A percentile compares a stretch with the other conserved stretches of the same genome.
phyloP scores from a whole-genome alignment of 1,140 invertebrate species.

The Trypoxylus dichotomus region DNA sequence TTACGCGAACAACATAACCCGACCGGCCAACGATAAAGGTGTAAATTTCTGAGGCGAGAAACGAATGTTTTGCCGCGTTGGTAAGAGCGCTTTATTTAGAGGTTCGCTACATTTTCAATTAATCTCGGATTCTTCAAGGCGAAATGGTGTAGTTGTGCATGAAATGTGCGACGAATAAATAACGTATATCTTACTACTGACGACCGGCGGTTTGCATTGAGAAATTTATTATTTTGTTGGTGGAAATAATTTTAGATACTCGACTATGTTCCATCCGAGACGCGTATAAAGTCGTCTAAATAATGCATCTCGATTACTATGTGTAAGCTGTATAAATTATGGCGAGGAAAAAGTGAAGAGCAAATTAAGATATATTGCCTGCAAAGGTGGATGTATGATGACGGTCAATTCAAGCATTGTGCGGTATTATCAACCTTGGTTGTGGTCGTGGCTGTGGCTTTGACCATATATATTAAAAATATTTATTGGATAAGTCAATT shows the following conservation, averaged over 20 bases:
- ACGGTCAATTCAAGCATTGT: too few relatives aligned
- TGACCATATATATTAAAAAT: too few relatives aligned
- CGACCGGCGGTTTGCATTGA: not conserved
- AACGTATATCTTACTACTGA: constrained; percentile 4
- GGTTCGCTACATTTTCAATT: constrained; percentile 3
- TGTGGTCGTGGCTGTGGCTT: too few relatives aligned
- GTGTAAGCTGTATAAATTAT: constrained; percentile 11
- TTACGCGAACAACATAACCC: not conserved
- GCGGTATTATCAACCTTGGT: too few relatives aligned
- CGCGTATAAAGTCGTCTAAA: not conserved
- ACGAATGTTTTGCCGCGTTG: not conserved
- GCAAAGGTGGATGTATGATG: not conserved
- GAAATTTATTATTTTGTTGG: constrained; percentile 23
- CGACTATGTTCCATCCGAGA: not conserved
- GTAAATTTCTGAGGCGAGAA: not conserved
- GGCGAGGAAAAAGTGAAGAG: not conserved
- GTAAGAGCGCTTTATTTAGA: constrained; percentile 6
- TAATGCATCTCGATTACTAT: constrained; percentile 2
- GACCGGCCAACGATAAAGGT: not conserved
- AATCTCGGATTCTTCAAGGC: constrained; percentile 13
- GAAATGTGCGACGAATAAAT: constrained; percentile 20
- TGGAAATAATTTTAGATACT: constrained; percentile 8
- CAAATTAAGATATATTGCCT: not conserved
- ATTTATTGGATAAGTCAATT: too few relatives aligned
- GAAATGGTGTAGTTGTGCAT: constrained; percentile 19